Conservation (phyloP, 2,888 invertebrate species). For the Plagodis dolabraria region DNA sequence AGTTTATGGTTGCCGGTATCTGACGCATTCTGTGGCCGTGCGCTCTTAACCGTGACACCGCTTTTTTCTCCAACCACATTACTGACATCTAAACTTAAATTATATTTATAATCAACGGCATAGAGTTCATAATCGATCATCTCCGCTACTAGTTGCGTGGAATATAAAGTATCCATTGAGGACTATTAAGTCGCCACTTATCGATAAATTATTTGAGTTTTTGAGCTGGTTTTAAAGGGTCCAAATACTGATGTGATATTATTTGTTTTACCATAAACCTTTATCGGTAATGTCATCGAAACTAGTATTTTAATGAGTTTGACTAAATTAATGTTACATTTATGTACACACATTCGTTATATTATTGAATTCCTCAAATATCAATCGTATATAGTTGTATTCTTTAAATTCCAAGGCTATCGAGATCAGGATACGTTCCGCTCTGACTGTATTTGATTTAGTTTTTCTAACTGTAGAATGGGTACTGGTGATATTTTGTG, state of each 20-base stretch:
- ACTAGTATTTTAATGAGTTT: conserved; percentile 19
- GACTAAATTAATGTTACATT: not conserved
- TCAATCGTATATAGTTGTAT: conserved; percentile 10
- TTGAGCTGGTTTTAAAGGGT: conserved; percentile 29
- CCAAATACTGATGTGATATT: conserved; percentile 26
- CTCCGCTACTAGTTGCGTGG: conserved; percentile 8
- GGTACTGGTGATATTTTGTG: conserved; percentile 40
- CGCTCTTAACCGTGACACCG: conserved; percentile 63
- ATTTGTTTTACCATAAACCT: conserved; percentile 25
- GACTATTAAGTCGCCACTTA: conserved; percentile 28
- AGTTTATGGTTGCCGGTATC: conserved; percentile 41
- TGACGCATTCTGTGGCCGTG: conserved; percentile 53
- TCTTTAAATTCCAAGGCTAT: conserved; percentile 29
- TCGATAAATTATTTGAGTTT: conserved; percentile 33
- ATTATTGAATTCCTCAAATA: conserved; percentile 20
- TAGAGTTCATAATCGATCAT: conserved; percentile 24
- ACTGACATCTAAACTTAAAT: conserved; percentile 33
- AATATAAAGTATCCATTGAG: conserved; percentile 28
- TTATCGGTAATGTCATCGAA: conserved; percentile 26
- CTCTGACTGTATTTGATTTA: conserved; percentile 26
- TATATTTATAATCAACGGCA: conserved; percentile 20
- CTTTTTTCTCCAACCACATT: conserved; percentile 44
- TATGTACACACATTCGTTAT: conserved; percentile 11
- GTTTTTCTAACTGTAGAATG: conserved; percentile 23
- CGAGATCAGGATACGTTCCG: conserved; percentile 20